Evolutionary conservation across 1,140 invertebrate species (phyloP).

Genomic region (Gryllus bimaculatus): DNA sequence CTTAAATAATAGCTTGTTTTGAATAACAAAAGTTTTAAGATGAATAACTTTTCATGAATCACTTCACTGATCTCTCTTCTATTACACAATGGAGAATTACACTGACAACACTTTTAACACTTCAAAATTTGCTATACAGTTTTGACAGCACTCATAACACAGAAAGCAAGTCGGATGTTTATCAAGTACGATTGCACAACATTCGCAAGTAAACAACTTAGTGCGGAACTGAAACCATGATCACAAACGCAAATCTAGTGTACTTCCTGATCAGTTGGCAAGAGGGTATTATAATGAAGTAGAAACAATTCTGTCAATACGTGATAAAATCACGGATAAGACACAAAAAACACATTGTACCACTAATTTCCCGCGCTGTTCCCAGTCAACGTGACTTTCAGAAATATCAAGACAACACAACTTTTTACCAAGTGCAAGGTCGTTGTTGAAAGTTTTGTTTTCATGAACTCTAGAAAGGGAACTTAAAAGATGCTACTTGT

Average conservation of each 20-base stretch:
- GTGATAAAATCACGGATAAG: neutral
- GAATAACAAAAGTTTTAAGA: neutral
- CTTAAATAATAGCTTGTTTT: neutral
- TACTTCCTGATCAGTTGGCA: neutral
- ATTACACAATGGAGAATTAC: too few species aligned
- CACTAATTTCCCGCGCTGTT: constrained; percentile 18
- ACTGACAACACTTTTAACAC: too few species aligned
- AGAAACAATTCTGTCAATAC: neutral
- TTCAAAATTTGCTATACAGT: neutral
- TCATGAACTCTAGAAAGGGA: neutral
- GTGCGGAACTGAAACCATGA: neutral
- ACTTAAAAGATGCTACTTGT: neutral
- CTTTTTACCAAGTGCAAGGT: neutral
- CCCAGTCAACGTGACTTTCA: constrained; percentile 17
- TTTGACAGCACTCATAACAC: constrained; percentile 7
- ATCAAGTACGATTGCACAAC: neutral
- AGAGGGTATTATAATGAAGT: neutral
- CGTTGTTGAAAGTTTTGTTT: constrained; percentile 8
- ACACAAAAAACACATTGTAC: constrained; percentile 14
- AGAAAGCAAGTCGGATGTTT: neutral
- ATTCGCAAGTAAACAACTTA: neutral
- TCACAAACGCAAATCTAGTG: neutral
- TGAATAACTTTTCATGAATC: neutral
- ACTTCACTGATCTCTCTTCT: neutral
- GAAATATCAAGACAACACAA: constrained; percentile 1